These are phyloP conservation scores for Margaritifera margaritifera DNA, from an alignment of 2,888 invertebrate species.

Conservation along the genomic window DNA sequence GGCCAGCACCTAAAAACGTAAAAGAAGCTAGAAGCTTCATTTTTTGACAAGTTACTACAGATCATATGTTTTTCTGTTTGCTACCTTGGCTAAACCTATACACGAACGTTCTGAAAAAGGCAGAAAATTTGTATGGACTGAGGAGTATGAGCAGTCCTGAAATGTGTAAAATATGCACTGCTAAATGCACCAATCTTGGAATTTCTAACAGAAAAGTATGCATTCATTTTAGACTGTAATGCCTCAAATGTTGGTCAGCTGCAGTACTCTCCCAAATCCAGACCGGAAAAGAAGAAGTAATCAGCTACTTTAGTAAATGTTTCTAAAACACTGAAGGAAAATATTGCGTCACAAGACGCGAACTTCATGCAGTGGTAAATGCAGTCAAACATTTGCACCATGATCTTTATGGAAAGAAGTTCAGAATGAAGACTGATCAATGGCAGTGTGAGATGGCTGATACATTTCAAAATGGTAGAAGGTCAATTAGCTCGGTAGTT, in stretches of 20 bases:
- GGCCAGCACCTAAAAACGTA: constrained; percentile 21
- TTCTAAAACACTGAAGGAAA: constrained; percentile 13
- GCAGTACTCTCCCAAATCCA: constrained; percentile 25
- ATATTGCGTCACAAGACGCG: constrained; percentile 18
- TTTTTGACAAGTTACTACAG: constrained; percentile 22
- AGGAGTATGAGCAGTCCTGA: constrained; percentile 26
- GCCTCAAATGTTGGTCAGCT: constrained; percentile 17
- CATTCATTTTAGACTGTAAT: constrained; percentile 19
- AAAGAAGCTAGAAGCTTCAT: constrained; percentile 22
- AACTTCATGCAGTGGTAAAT: constrained; percentile 12
- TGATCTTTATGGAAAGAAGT: too few species aligned
- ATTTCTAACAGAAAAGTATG: constrained; percentile 19
- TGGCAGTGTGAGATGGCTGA: too few species aligned
- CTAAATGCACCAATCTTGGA: constrained; percentile 26
- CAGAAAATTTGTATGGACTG: constrained; percentile 18
- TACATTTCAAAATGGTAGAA: too few species aligned
- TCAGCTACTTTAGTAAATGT: constrained; percentile 24
- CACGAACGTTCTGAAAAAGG: constrained; percentile 18
- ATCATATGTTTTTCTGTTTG: constrained; percentile 16
- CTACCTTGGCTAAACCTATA: constrained; percentile 15
- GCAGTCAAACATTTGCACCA: constrained; percentile 17
- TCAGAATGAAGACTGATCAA: too few species aligned
- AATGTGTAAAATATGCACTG: constrained; percentile 14
- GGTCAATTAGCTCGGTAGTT: constrained; percentile 17
- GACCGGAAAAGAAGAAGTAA: constrained; percentile 18